A percentile compares a stretch with the other conserved stretches of the same genome.
Conservation (phyloP, 35 echinoderm and acorn worm genomes). For the Stichopus chloronotus region DNA sequence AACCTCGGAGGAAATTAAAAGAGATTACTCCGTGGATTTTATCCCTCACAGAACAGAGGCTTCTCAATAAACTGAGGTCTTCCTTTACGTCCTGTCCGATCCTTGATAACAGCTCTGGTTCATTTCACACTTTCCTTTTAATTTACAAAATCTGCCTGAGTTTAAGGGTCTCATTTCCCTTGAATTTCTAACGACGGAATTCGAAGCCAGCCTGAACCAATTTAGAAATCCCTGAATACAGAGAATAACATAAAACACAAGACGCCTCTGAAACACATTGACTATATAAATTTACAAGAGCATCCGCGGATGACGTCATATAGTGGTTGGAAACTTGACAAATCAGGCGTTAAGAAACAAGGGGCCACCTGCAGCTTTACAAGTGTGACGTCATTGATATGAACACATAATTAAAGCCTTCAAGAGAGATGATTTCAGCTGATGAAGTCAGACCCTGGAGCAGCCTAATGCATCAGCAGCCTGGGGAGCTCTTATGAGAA, state of each 20-base stretch:
- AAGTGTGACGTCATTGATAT: slow-evolving; percentile 11
- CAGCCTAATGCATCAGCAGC: not conserved
- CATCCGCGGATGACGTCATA: not conserved
- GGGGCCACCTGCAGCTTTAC: slow-evolving; percentile 30
- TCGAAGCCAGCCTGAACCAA: not conserved
- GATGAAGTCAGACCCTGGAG: not conserved
- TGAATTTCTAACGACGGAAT: not conserved
- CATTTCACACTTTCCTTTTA: slow-evolving; percentile 32
- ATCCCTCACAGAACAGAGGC: slow-evolving; percentile 21
- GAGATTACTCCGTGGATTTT: slow-evolving; percentile 16
- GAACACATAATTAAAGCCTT: slow-evolving; percentile 26
- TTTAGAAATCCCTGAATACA: not conserved
- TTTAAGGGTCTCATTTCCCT: slow-evolving; percentile 4
- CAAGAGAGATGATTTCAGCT: slow-evolving; percentile 12
- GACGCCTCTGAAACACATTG: not conserved
- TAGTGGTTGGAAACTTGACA: slow-evolving; percentile 27
- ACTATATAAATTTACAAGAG: not conserved
- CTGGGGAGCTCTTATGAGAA: too few species aligned
- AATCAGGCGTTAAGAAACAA: slow-evolving; percentile 43
- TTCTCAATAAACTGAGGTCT: slow-evolving; percentile 6
- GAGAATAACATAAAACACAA: not conserved
- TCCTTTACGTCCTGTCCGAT: not conserved
- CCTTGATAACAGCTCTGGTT: not conserved
- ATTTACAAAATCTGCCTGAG: not conserved
- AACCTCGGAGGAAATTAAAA: slow-evolving; percentile 49